phyloP scores from a whole-genome alignment of 2,113 vertebrate species.

The Callaeas wilsoni region DNA sequence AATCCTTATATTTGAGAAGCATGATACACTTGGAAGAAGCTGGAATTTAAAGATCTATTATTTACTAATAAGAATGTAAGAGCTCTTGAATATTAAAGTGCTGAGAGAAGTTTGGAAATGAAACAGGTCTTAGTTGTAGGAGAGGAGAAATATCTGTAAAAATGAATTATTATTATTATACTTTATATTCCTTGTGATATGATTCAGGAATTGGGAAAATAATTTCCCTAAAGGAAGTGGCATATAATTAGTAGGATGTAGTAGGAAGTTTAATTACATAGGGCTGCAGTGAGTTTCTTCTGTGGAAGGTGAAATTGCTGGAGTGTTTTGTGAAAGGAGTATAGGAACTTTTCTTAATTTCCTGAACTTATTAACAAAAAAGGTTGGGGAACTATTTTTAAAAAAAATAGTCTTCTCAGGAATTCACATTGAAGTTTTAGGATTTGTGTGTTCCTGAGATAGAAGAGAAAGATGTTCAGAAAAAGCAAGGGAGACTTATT shows the following conservation, averaged over 20 bases:
- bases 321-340: neutral
- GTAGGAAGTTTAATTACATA: neutral
- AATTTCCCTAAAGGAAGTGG: constrained; percentile 16
- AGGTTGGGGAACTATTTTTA: neutral
- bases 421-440: neutral
- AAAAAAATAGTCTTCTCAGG: neutral
- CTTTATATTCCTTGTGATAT: neutral
- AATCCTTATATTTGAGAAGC: neutral
- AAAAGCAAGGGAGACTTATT: neutral
- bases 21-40: neutral
- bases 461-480: neutral
- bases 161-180: neutral
- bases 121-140: neutral
- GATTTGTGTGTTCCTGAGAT: neutral
- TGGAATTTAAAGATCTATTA: neutral
- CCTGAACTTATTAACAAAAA: neutral
- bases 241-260: neutral
- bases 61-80: neutral
- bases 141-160: neutral
- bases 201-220: neutral
- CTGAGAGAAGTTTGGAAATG: neutral
- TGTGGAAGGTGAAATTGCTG: neutral
- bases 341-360: neutral
- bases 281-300: neutral
- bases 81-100: neutral